Conservation (phyloP, 2,797 vertebrate genomes). For the Poecilia velifera region DNA sequence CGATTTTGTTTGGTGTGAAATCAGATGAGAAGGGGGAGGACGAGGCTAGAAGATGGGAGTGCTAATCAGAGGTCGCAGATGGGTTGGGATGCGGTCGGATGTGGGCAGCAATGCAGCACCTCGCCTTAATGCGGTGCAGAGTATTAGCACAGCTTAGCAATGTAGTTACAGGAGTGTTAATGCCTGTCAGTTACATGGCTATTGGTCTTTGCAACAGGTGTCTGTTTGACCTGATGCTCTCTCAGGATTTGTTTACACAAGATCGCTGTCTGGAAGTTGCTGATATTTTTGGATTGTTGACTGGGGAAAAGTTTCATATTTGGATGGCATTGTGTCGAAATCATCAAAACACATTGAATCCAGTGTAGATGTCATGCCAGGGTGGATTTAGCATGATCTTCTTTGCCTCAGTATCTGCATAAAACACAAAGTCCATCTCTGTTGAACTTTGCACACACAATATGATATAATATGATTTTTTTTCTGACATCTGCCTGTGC, state of each 20-base stretch:
- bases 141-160: conserved; percentile 74
- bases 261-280: background rate
- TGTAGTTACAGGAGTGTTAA: conserved; percentile 78
- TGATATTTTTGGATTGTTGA: background rate
- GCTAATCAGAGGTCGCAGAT: conserved; percentile 51
- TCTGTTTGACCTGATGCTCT: conserved; percentile 66
- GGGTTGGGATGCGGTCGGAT: conserved; percentile 38
- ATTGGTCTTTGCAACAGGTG: conserved; percentile 64
- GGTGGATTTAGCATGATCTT: background rate
- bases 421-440: no score
- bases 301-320: background rate
- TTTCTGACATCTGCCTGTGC: background rate
- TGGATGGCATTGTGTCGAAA: background rate
- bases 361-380: background rate
- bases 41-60: conserved; percentile 35
- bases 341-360: background rate
- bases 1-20: conserved; percentile 75
- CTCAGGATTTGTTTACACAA: conserved; percentile 19
- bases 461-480: background rate
- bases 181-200: conserved; percentile 72
- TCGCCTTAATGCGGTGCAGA: conserved; percentile 62
- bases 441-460: background rate
- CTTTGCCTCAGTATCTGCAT: no score
- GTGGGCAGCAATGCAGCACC: conserved; percentile 39
- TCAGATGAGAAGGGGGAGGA: conserved; percentile 63